These are phyloP conservation scores for Heliocidaris erythrogramma DNA, from an alignment of 35 echinoderm and acorn worm genomes.

Conservation along the genomic window DNA sequence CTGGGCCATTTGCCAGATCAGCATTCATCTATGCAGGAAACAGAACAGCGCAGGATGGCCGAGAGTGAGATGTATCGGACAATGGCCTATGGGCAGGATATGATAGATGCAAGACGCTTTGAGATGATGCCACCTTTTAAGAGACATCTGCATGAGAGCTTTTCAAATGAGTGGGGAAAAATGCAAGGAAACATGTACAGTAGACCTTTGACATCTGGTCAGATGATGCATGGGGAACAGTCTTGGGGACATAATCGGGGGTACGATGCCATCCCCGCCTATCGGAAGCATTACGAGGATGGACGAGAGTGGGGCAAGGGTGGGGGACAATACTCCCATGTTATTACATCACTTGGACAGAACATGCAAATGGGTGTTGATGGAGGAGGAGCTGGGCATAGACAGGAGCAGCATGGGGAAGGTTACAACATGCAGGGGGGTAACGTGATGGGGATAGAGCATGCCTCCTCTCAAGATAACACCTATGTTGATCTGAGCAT, in stretches of 20 bases:
- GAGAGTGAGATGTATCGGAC: constrained; percentile 42
- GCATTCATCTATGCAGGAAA: not conserved
- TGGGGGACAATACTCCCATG: constrained; percentile 16
- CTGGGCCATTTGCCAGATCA: not conserved
- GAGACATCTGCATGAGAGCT: constrained; percentile 34
- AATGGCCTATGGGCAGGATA: constrained; percentile 21
- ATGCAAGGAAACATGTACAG: constrained; percentile 34
- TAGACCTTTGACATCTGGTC: not conserved
- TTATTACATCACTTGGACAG: constrained; percentile 37
- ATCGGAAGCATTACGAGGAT: constrained; percentile 42
- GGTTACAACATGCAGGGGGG: not conserved
- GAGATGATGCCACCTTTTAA: constrained; percentile 48
- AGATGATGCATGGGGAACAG: constrained; percentile 34
- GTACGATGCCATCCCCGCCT: constrained; percentile 30
- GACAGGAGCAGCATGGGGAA: constrained; percentile 22
- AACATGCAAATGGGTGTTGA: constrained; percentile 35
- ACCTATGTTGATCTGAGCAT: not conserved
- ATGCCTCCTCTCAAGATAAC: not conserved
- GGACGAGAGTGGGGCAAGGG: constrained; percentile 19
- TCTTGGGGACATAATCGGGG: constrained; percentile 26
- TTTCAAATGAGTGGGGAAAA: constrained; percentile 35
- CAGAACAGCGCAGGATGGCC: constrained; percentile 13
- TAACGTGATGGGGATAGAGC: not conserved
- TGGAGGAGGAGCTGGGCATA: constrained; percentile 1
- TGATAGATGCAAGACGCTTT: constrained; percentile 4